A percentile compares a stretch with the other conserved stretches of the same genome.
phyloP scores from a whole-genome alignment of 1,140 invertebrate species.

The Nomia melanderi region DNA sequence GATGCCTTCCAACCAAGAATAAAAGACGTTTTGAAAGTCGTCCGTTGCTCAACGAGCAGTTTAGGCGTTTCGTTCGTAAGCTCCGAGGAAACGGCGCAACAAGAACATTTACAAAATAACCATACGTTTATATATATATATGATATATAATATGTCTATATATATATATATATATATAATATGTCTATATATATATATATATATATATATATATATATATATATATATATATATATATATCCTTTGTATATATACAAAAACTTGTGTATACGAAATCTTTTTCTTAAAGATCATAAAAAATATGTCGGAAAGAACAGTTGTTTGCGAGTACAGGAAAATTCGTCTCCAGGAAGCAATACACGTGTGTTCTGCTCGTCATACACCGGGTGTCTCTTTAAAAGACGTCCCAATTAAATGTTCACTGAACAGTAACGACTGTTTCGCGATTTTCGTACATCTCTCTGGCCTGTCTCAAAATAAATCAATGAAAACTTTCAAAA shows the following conservation, averaged over 20 bases:
- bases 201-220: conserved; percentile 23
- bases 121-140: conserved; percentile 32
- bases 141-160: conserved; percentile 13
- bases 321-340: conserved; percentile 32
- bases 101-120: conserved; percentile 43
- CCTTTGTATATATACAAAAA: conserved; percentile 56
- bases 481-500: too few relatives aligned
- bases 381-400: not conserved
- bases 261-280: conserved; percentile 52
- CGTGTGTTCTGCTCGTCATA: not conserved
- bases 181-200: conserved; percentile 25
- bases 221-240: conserved; percentile 27
- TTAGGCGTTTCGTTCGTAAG: conserved; percentile 32
- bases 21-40: not conserved
- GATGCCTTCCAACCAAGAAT: not conserved
- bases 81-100: conserved; percentile 16
- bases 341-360: conserved; percentile 35
- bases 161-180: conserved; percentile 54
- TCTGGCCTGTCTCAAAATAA: too few relatives aligned
- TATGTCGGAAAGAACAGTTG: conserved; percentile 52
- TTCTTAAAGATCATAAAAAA: conserved; percentile 54
- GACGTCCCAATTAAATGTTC: not conserved
- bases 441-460: too few relatives aligned
- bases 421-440: not conserved
- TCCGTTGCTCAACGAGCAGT: not conserved